Conservation (phyloP, 2,113 vertebrate genomes). For the Spheniscus mendiculus region DNA sequence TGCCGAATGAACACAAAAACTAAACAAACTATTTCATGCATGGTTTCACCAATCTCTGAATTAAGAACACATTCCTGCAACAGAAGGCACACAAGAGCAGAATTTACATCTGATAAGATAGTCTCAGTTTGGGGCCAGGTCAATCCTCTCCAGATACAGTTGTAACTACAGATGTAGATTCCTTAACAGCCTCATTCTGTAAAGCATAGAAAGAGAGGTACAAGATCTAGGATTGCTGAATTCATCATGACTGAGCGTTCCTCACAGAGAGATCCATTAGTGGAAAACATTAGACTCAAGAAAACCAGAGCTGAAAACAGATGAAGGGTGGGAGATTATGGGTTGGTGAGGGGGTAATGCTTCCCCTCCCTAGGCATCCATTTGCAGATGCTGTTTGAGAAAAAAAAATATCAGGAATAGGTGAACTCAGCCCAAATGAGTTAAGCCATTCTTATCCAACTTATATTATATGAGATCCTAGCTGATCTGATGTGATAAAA, state of each 20-base stretch:
- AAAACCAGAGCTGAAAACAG: background rate
- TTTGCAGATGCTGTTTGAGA: background rate
- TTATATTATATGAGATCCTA: background rate
- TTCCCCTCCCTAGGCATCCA: background rate
- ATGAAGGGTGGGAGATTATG: background rate
- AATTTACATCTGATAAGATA: background rate
- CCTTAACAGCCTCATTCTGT: background rate
- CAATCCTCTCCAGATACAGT: background rate
- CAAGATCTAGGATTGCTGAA: background rate
- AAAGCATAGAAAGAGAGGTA: background rate
- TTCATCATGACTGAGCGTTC: background rate
- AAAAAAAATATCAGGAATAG: background rate
- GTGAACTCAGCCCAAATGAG: background rate
- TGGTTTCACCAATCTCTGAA: background rate
- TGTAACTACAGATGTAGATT: background rate
- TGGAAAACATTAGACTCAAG: background rate
- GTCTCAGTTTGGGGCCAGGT: background rate
- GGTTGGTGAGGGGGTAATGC: rapidly evolving
- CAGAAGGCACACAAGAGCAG: background rate
- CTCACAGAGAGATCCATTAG: background rate
- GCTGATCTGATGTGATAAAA: background rate
- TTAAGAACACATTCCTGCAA: background rate
- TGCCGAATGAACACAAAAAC: background rate
- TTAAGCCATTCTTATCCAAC: background rate
- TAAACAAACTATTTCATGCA: background rate